These are phyloP conservation scores for Pemphigus obesinymphae DNA, from an alignment of 1,140 invertebrate species.

Conservation along the genomic window DNA sequence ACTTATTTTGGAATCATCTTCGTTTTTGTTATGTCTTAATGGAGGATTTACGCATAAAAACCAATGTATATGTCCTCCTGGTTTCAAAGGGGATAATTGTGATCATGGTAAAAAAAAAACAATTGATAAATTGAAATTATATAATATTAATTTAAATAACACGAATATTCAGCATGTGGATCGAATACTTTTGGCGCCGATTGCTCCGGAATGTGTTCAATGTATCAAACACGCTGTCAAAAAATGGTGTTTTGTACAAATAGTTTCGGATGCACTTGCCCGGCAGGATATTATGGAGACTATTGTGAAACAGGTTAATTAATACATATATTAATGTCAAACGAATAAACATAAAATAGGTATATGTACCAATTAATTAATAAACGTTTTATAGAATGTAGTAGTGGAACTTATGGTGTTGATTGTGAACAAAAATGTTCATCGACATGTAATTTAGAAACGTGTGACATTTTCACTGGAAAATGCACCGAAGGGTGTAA, in stretches of 20 bases:
- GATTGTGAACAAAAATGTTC: background rate
- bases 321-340: too few relatives aligned
- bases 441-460: background rate
- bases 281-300: background rate
- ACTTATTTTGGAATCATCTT: too few relatives aligned
- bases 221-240: background rate
- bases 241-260: background rate
- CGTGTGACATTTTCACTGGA: background rate
- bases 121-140: background rate
- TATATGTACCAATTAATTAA: background rate
- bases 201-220: constrained; percentile 7
- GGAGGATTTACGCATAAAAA: background rate
- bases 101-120: background rate
- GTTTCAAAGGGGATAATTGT: background rate
- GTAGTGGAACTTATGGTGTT: background rate
- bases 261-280: background rate
- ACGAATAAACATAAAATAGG: too few relatives aligned
- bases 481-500: background rate
- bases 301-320: background rate
- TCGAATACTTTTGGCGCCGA: background rate
- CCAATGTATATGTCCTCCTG: background rate
- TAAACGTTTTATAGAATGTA: background rate
- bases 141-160: background rate
- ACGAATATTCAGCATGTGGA: background rate
- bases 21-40: background rate